Base-by-base conservation (phyloP, 2,888 invertebrate species). In the Andrena bucephala region DNA sequence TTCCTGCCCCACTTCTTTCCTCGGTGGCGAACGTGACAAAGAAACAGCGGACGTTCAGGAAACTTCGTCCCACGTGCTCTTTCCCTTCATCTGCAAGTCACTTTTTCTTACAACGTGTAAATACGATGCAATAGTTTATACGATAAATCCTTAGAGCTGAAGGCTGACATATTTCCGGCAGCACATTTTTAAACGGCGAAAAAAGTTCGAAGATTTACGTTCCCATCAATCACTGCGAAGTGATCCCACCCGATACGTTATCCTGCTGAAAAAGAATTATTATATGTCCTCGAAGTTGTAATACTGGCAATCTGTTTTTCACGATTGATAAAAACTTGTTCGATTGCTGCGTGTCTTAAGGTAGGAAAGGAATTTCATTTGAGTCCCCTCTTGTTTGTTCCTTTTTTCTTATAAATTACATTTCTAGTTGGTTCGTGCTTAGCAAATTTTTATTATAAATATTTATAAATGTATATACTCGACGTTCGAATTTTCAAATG, bases 141-240 rank as follows among this genome's bases (percentile, higher is more conserved):
- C 57, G 20, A 24, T 57, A 57, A 20, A 57, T 27, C 24, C 24
- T 57, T 24, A 54, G 2, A 54, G 54, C 20, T 3, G 20, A n/a
- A 20, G 7, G 52, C 52, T 54, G 57, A 57, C 24, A 57, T 27
- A 57, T 6, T 57, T 57, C 57, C 57, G 20, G 24, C 24, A 13
- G 8, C 57, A 10, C 1, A 57, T 10, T 57, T 57, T 57, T 24
- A 57, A 24, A 42, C 24, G 27, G 27, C 57, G 57, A 4, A 57
- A 57, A 54, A 24, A 57, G 57, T 10, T 10, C 24, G 57, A 57
- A 57, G 57, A 57, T 57, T 57, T 57, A 57, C 57, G 57, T 27
- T 57, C 24, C 57, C 57, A 57, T 57, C 57, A 24, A 27, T 57
- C 57, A 57, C 57, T 20, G 57, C 10, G 24, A 57, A 57, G 24